Base-by-base conservation (phyloP, 2,888 invertebrate genomes). In the Tipula vernalis region DNA sequence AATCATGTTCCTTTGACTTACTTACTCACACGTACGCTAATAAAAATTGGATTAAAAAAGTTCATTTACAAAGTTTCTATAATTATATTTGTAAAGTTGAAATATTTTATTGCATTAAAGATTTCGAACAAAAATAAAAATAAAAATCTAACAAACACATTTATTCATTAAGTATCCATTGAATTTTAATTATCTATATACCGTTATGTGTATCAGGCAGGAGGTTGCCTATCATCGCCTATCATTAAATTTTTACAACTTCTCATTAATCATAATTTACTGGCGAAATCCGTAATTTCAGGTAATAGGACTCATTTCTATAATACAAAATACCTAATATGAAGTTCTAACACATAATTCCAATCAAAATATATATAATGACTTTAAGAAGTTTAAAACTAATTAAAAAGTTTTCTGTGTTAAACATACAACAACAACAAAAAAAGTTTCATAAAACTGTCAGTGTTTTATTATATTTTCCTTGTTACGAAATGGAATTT, bases 371-470 rank as follows among this genome's bases (percentile, higher is more conserved):
- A 0, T 39, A 71, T 71, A 71, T 71, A 71, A 71, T 71, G 71
- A 71, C 71, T 71, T 71, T 71, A 71, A 71, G 71, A 71, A 71
- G 71, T 71, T 71, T 71, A 71, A 71, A 71, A 71, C 71, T 71
- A 71, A 71, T 71, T 71, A 71, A 71, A 71, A 71, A 71, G 71
- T 71, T 71, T 28, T 71, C 3, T 71, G 71, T 71, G 71, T 71
- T 71, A 71, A 71, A 71, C 28, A 71, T 28, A 28, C 28, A 71
- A 71, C 28, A 71, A 3, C 28, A 71, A 57, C 57, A 57, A 57
- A 57, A 51, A 71, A 71, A 71, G 18, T 71, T 28, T 71, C 15
- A 57, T 15, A 57, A 57, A 57, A 18, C 71, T 71, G 71, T 28
- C 71, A 71, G 71, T 71, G 13, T 71, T 71, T 71, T 57, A 57